Evolutionary conservation across 2,113 vertebrate genomes (phyloP).

Genomic region (Pycnonotus jocosus): DNA sequence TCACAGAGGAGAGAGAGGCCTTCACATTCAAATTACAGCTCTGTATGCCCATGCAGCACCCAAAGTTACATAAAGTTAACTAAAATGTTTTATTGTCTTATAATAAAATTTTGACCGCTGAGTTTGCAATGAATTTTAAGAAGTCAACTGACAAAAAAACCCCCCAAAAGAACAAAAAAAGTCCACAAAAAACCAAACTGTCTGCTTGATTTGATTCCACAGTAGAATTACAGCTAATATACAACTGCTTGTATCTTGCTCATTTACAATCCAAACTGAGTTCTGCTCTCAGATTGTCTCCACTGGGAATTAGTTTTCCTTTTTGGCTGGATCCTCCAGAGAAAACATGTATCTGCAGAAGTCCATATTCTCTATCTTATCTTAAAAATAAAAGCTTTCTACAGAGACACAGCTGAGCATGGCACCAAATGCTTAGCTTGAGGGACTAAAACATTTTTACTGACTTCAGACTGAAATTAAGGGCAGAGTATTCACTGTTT

Average conservation of each 20-base stretch:
- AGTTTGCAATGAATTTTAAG: background rate
- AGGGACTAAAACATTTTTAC: background rate
- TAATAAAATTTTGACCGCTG: background rate
- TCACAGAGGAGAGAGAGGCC: background rate
- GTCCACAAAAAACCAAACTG: background rate
- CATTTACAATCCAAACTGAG: background rate
- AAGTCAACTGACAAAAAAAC: background rate
- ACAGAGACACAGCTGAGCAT: background rate
- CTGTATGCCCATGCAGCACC: background rate
- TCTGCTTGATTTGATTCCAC: background rate
- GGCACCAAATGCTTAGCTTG: background rate
- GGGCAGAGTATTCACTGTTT: background rate
- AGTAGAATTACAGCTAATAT: background rate
- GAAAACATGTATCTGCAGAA: background rate
- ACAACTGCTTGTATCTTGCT: background rate
- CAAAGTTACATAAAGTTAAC: background rate
- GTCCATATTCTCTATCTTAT: background rate
- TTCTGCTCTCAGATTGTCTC: background rate
- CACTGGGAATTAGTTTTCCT: background rate
- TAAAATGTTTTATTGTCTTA: background rate
- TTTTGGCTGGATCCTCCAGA: background rate
- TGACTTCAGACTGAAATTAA: background rate
- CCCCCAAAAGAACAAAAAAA: too few relatives aligned
- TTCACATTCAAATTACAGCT: background rate
- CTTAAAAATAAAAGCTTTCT: background rate